Percentiles rank a stretch among this genome's conserved stretches.
These are phyloP conservation scores for Siniperca knerii DNA, from an alignment of 2,113 vertebrate genomes.

Conservation along the genomic window DNA sequence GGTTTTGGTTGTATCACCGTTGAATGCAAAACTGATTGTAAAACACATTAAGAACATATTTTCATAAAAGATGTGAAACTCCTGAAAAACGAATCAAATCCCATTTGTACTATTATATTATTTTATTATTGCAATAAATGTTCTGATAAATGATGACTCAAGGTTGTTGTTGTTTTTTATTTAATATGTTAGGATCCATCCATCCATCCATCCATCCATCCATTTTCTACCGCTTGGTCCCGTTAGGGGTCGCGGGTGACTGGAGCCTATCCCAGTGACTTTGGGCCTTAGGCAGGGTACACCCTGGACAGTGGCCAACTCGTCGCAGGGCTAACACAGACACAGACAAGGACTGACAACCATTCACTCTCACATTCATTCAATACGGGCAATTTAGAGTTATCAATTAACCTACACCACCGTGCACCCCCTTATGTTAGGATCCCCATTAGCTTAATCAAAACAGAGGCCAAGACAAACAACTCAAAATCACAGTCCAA, in stretches of 20 bases:
- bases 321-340: too few relatives aligned
- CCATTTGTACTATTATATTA: constrained; percentile 19
- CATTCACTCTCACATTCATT: too few relatives aligned
- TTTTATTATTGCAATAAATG: constrained; percentile 58
- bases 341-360: too few relatives aligned
- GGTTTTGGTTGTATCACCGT: background rate
- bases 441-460: background rate
- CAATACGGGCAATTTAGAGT: too few relatives aligned
- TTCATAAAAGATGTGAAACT: constrained; percentile 27
- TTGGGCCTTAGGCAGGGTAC: too few relatives aligned
- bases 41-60: constrained; percentile 8
- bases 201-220: too few relatives aligned
- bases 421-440: too few relatives aligned
- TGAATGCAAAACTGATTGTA: constrained; percentile 16
- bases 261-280: too few relatives aligned
- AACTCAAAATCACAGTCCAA: background rate
- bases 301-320: too few relatives aligned
- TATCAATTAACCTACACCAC: too few relatives aligned
- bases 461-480: background rate
- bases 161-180: background rate
- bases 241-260: too few relatives aligned
- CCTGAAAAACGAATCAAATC: background rate
- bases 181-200: background rate
- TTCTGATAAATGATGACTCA: background rate
- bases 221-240: too few relatives aligned